These are phyloP conservation scores for Emydocephalus ijimae DNA, from an alignment of 2,113 vertebrate genomes.

Conservation along the genomic window DNA sequence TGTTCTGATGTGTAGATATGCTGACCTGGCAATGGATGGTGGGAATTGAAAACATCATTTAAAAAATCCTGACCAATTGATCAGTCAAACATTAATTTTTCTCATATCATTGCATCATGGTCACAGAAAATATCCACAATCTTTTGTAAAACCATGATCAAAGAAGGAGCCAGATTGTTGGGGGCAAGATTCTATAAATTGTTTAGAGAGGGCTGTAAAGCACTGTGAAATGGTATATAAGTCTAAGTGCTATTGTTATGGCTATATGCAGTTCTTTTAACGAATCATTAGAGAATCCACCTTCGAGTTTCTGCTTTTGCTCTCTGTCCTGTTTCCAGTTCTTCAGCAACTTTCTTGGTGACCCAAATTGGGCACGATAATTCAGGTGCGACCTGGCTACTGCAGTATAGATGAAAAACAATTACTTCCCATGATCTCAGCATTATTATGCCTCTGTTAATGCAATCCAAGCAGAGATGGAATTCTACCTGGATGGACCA, in stretches of 20 bases:
- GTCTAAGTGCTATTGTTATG: background rate
- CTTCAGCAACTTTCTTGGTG: background rate
- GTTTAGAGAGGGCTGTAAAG: too few relatives aligned
- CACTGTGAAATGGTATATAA: too few relatives aligned
- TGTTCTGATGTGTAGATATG: background rate
- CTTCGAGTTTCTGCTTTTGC: background rate
- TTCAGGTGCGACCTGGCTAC: background rate
- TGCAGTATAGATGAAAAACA: background rate
- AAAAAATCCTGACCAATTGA: background rate
- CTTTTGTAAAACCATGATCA: too few relatives aligned
- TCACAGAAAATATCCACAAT: background rate
- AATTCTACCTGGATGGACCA: too few relatives aligned
- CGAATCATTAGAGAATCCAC: background rate
- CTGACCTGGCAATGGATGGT: background rate
- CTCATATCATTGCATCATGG: background rate
- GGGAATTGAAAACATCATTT: background rate
- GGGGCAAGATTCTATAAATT: too few relatives aligned
- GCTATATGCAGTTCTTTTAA: background rate
- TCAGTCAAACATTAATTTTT: background rate
- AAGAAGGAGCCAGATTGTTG: too few relatives aligned
- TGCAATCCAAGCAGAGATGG: background rate
- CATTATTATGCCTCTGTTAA: background rate
- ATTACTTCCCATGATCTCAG: background rate
- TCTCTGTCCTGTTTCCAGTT: background rate
- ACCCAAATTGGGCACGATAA: background rate